Evolutionary conservation across 2,888 invertebrate species (phyloP).

Genomic region (Drosophila merina): DNA sequence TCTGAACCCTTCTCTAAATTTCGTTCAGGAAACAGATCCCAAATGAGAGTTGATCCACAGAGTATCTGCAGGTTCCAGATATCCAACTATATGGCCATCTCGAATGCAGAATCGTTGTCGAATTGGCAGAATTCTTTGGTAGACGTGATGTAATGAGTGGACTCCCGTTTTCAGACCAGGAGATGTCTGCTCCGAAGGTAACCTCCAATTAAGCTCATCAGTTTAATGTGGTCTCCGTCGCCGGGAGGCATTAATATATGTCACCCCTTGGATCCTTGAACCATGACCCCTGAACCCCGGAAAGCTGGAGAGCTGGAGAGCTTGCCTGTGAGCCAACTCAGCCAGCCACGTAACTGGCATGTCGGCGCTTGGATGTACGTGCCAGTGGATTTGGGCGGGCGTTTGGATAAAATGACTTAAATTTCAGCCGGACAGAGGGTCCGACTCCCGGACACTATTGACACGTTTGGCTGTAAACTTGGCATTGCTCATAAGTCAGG

Average conservation of each 20-base stretch:
- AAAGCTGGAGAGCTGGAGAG: not conserved
- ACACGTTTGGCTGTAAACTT: slow-evolving; percentile 74
- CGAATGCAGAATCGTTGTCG: slow-evolving; percentile 17
- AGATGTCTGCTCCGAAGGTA: slow-evolving; percentile 54
- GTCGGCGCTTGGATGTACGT: slow-evolving; percentile 65
- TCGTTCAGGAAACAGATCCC: no score
- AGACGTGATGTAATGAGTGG: slow-evolving; percentile 54
- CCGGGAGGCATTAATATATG: slow-evolving; percentile 71
- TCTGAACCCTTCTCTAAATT: no score
- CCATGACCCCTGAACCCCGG: slow-evolving; percentile 1
- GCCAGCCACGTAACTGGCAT: slow-evolving; percentile 65
- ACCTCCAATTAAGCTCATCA: slow-evolving; percentile 79
- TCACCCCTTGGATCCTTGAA: slow-evolving; percentile 42
- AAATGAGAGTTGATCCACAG: not conserved
- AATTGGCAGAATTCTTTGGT: slow-evolving; percentile 39
- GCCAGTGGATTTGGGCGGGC: slow-evolving; percentile 55
- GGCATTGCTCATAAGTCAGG: slow-evolving; percentile 68
- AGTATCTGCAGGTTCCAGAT: not conserved
- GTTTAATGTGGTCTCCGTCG: slow-evolving; percentile 74
- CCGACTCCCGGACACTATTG: slow-evolving; percentile 56
- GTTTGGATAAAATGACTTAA: slow-evolving; percentile 59
- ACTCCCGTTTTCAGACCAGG: slow-evolving; percentile 35
- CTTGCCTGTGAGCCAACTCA: slow-evolving; percentile 18
- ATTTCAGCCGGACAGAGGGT: slow-evolving; percentile 57
- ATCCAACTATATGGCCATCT: not conserved